phyloP scores from a whole-genome alignment of 2,888 invertebrate genomes.

The Gymnocheta viridis region DNA sequence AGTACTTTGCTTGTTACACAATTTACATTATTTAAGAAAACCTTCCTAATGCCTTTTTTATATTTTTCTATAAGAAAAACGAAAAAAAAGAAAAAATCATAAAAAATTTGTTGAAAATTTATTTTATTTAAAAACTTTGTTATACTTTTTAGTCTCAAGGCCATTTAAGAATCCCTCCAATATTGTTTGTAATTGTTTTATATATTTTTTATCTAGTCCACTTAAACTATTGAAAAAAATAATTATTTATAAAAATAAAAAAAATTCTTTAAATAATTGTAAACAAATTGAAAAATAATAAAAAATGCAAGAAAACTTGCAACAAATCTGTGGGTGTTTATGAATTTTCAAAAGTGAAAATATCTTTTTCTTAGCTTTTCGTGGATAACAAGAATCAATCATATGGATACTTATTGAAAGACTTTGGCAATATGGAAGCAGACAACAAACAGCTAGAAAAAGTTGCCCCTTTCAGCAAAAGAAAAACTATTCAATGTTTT shows the following conservation, averaged over 20 bases:
- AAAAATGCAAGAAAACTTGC: conserved; percentile 65
- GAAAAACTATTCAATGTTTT: no score
- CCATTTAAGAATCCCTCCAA: conserved; percentile 40
- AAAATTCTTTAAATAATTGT: conserved; percentile 51
- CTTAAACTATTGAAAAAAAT: conserved; percentile 3
- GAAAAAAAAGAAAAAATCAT: not conserved
- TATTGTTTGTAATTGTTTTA: conserved; percentile 53
- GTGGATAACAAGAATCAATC: no score
- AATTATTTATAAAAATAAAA: not conserved
- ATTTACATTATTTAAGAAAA: conserved; percentile 22
- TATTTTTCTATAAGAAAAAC: not conserved
- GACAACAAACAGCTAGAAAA: not conserved
- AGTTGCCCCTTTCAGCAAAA: not conserved
- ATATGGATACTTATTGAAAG: not conserved
- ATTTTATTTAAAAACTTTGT: conserved; percentile 31
- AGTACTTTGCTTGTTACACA: conserved; percentile 54
- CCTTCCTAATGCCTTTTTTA: not conserved
- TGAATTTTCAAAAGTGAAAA: not conserved
- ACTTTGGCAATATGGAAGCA: not conserved
- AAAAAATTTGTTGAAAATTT: conserved; percentile 31
- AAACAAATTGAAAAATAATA: conserved; percentile 52
- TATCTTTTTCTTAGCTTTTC: no score
- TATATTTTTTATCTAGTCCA: conserved; percentile 50
- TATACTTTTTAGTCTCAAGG: conserved; percentile 16
- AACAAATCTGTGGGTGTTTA: conserved; percentile 13